These are phyloP conservation scores for Perca fluviatilis DNA, from an alignment of 2,113 vertebrate species.

Conservation along the genomic window DNA sequence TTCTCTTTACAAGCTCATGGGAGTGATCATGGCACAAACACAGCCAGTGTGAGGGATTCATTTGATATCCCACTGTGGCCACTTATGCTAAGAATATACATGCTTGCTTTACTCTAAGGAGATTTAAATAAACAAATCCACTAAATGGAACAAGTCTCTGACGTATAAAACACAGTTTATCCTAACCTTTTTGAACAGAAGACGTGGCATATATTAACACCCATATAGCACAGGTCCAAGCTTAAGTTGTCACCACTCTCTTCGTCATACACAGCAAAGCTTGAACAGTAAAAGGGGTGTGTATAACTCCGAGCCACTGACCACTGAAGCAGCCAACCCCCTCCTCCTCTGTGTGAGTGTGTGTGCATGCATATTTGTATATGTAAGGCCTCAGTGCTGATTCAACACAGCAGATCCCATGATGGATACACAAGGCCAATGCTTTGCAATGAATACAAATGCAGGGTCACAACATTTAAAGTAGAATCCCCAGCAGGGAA, in stretches of 20 bases:
- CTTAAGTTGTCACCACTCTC: constrained; percentile 22
- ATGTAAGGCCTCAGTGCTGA: constrained; percentile 29
- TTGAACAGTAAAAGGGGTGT: constrained; percentile 58
- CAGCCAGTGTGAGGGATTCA: constrained; percentile 59
- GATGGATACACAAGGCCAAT: constrained; percentile 31
- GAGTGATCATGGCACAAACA: constrained; percentile 15
- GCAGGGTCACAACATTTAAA: constrained; percentile 39
- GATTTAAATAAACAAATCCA: constrained; percentile 58
- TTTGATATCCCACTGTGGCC: constrained; percentile 54
- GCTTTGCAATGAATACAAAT: constrained; percentile 2
- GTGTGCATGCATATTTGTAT: constrained; percentile 35
- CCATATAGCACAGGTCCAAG: not conserved
- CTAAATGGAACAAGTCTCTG: constrained; percentile 28
- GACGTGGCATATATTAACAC: not conserved
- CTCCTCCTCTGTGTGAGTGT: not conserved
- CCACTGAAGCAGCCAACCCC: constrained; percentile 54
- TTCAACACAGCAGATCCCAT: constrained; percentile 37
- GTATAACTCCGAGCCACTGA: constrained; percentile 67
- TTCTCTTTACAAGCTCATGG: constrained; percentile 22
- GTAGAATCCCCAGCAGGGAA: constrained; percentile 28
- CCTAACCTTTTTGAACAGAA: constrained; percentile 9
- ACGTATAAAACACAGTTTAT: constrained; percentile 13
- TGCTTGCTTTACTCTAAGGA: constrained; percentile 41
- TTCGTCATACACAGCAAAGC: constrained; percentile 20
- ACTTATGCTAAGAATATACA: constrained; percentile 65